These are phyloP conservation scores for Formica exsecta DNA, from an alignment of 1,140 invertebrate species.

Conservation along the genomic window DNA sequence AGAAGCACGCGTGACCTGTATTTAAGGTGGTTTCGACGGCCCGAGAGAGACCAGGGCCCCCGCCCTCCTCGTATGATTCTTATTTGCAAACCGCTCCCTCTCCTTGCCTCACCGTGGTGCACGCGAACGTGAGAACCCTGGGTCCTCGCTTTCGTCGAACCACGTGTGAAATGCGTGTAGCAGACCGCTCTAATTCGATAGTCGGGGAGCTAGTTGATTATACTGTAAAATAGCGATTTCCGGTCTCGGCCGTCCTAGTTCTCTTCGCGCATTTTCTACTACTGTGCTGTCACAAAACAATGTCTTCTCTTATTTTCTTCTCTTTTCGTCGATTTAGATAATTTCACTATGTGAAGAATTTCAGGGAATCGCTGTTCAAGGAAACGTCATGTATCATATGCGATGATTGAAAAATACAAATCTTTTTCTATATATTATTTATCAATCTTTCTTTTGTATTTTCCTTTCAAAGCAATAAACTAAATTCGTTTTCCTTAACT, in stretches of 20 bases:
- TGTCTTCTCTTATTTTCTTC: constrained; percentile 1
- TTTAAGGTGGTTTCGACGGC: constrained; percentile 70
- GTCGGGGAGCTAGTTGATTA: constrained; percentile 21
- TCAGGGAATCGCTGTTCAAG: constrained; percentile 20
- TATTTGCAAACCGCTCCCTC: constrained; percentile 66
- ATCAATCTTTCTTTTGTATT: neutral
- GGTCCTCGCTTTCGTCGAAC: constrained; percentile 30
- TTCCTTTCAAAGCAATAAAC: neutral
- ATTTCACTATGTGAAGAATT: constrained; percentile 16
- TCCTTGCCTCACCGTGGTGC: constrained; percentile 46
- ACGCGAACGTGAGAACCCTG: constrained; percentile 78
- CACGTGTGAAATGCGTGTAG: constrained; percentile 55
- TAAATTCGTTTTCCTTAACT: neutral
- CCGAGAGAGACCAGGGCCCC: neutral
- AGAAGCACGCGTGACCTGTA: constrained; percentile 77
- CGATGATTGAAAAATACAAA: neutral
- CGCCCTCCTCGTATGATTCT: constrained; percentile 42
- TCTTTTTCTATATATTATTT: neutral
- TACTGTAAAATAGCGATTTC: constrained; percentile 44
- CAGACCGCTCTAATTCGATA: constrained; percentile 58
- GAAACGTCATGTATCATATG: constrained; percentile 10
- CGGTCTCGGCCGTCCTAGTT: constrained; percentile 24
- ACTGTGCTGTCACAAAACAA: neutral
- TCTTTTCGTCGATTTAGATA: constrained; percentile 31
- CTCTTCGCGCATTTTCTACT: constrained; percentile 28